Percentiles rank a stretch among this genome's conserved stretches.
These are phyloP conservation scores for Micromussa lordhowensis DNA, from an alignment of 92 coral and sea anemone genomes.

Conservation along the genomic window DNA sequence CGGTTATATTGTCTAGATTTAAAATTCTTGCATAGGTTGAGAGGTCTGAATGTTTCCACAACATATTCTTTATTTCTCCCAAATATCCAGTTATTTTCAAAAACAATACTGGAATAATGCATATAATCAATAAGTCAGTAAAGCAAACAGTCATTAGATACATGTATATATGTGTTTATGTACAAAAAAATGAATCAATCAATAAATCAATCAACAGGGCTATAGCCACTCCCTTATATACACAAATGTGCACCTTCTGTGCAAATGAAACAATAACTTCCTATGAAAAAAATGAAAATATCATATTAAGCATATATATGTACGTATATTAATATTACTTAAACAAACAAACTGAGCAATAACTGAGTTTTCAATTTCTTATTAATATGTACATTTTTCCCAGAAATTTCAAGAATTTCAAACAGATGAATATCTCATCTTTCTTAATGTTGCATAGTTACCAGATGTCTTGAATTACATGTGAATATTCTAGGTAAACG, in stretches of 20 bases:
- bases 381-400: background rate
- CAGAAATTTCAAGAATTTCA: background rate
- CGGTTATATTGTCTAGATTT: no score
- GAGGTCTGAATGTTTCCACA: no score
- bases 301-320: no score
- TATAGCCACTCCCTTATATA: background rate
- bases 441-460: background rate
- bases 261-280: no score
- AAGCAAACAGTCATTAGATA: background rate
- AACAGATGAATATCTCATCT: background rate
- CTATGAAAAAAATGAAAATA: no score
- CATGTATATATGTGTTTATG: no score
- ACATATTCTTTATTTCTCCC: background rate
- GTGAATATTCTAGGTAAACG: slow-evolving; percentile 66
- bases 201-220: background rate
- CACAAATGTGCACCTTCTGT: no score
- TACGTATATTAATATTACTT: no score
- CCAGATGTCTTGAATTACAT: background rate
- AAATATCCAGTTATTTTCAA: background rate
- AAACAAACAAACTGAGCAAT: no score
- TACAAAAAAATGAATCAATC: background rate
- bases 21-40: no score
- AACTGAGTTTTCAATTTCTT: no score
- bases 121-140: background rate
- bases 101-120: background rate